phyloP scores from a whole-genome alignment of 2,113 vertebrate species.

The Sturnira hondurensis region DNA sequence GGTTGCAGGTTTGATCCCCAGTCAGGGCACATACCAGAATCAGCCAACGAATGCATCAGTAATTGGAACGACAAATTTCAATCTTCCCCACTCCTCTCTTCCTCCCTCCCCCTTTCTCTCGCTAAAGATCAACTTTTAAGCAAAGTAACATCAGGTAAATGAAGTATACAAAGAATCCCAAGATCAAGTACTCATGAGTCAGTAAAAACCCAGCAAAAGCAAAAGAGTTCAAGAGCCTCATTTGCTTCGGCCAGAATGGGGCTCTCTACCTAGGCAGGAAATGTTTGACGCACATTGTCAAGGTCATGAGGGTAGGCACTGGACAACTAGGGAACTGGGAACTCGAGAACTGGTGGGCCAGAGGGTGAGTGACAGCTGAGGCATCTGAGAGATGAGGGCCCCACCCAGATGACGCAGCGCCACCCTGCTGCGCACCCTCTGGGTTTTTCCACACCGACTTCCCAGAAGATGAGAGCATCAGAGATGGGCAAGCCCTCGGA shows the following conservation, averaged over 20 bases:
- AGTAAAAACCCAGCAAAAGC: neutral
- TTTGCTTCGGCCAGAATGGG: neutral
- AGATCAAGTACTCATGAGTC: neutral
- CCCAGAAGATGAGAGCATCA: neutral
- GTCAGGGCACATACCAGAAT: too few relatives aligned
- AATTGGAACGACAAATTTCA: too few relatives aligned
- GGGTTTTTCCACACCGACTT: neutral
- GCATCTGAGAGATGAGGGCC: too few relatives aligned
- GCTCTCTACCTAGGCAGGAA: neutral
- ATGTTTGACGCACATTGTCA: neutral
- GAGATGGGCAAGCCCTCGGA: neutral
- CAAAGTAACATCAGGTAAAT: neutral
- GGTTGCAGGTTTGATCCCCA: too few relatives aligned
- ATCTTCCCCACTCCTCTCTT: too few relatives aligned
- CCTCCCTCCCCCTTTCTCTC: too few relatives aligned
- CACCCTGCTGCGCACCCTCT: rapidly evolving
- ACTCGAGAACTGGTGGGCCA: neutral
- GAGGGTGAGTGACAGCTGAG: neutral
- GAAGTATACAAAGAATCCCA: neutral
- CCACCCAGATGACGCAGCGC: too few relatives aligned
- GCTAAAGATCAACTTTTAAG: neutral
- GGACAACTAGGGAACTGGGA: neutral
- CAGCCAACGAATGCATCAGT: too few relatives aligned
- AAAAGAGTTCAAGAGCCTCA: neutral
- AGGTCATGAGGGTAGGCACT: neutral